Conservation (phyloP, 2,113 vertebrate genomes). For the Aythya baeri region DNA sequence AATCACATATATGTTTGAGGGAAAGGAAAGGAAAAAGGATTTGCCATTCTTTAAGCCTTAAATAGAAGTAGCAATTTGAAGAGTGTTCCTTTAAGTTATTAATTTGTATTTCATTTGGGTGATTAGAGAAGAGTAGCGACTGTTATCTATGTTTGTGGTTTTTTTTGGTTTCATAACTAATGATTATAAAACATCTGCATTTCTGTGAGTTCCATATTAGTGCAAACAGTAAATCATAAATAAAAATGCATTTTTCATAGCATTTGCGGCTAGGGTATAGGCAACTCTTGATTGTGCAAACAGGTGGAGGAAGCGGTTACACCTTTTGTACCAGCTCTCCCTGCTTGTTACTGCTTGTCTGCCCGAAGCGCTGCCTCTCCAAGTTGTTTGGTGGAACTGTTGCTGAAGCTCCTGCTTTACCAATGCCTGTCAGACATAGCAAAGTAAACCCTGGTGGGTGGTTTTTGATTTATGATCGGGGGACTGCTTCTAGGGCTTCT, state of each 20-base stretch:
- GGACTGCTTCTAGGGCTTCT: not conserved
- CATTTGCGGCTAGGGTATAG: not conserved
- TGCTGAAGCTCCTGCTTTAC: not conserved
- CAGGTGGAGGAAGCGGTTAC: not conserved
- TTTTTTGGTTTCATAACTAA: too few species aligned
- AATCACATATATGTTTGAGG: not conserved
- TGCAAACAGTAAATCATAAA: not conserved
- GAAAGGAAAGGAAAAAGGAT: not conserved
- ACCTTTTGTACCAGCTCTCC: not conserved
- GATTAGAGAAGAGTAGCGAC: not conserved
- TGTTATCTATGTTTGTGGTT: not conserved
- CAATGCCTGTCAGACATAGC: fast-evolving
- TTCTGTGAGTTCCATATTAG: not conserved
- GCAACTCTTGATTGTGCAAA: not conserved
- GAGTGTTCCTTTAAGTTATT: not conserved
- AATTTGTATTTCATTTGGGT: not conserved
- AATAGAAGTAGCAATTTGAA: not conserved
- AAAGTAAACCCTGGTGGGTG: not conserved
- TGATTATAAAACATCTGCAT: not conserved
- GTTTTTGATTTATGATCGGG: not conserved
- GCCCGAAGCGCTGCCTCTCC: not conserved
- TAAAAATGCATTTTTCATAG: not conserved
- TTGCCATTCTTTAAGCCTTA: not conserved
- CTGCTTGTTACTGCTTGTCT: not conserved
- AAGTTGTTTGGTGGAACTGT: not conserved